phyloP scores from a whole-genome alignment of 2,113 vertebrate species.

The Raphicerus campestris region DNA sequence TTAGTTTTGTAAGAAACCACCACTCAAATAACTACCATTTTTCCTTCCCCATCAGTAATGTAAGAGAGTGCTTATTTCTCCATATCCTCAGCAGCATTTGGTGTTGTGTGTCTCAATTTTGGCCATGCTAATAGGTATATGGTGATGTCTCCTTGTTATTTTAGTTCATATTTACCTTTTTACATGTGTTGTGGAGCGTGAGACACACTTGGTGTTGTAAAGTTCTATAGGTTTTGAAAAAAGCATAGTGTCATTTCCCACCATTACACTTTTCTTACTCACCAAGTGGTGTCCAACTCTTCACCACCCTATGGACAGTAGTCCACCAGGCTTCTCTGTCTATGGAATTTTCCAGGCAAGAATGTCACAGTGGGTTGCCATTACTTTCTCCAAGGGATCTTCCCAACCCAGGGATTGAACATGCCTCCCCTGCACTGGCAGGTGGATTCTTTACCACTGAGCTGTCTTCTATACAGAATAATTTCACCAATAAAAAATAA shows the following conservation, averaged over 20 bases:
- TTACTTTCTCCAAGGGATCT: background rate
- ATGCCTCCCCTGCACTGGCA: background rate
- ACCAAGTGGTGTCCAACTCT: background rate
- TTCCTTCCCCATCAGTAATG: background rate
- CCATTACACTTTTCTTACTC: background rate
- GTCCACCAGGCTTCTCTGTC: background rate
- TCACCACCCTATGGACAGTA: background rate
- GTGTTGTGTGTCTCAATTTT: background rate
- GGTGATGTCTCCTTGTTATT: background rate
- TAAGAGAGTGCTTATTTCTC: background rate
- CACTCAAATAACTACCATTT: background rate
- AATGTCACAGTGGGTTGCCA: background rate
- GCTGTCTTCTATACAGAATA: background rate
- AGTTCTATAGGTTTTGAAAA: background rate
- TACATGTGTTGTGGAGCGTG: background rate
- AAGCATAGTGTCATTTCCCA: background rate
- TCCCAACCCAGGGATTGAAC: background rate
- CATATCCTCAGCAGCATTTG: background rate
- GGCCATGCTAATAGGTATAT: background rate
- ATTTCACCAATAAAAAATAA: background rate
- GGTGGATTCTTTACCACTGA: background rate
- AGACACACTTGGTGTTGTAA: background rate
- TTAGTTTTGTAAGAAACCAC: background rate
- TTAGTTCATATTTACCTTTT: background rate
- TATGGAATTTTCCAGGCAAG: background rate